A percentile compares a stretch with the other conserved stretches of the same genome.
Evolutionary conservation across 1,140 invertebrate species (phyloP).

Genomic region (Pygmarrhopalites habei): DNA sequence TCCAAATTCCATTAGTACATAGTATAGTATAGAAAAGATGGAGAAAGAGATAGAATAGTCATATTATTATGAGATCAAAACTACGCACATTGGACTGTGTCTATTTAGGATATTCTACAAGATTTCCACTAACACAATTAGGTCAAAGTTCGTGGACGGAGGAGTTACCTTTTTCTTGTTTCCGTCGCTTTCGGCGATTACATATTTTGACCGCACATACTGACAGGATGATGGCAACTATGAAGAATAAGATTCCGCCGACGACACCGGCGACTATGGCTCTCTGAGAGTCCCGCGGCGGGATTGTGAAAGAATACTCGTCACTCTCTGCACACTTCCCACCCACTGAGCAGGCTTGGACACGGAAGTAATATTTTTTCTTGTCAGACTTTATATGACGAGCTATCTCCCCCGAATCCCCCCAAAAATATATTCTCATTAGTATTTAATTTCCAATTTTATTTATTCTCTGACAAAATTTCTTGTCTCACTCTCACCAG

Average conservation of each 20-base stretch:
- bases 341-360: constrained; percentile 66
- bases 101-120: no score
- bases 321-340: constrained; percentile 46
- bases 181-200: constrained; percentile 89
- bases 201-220: constrained; percentile 95
- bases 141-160: no score
- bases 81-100: no score
- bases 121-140: no score
- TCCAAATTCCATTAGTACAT: not conserved
- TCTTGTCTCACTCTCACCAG: no score
- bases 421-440: no score
- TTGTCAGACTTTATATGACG: constrained; percentile 78
- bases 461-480: no score
- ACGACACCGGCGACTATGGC: constrained; percentile 88
- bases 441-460: no score
- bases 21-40: no score
- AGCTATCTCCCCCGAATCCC: no score
- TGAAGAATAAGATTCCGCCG: constrained; percentile 90
- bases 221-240: constrained; percentile 89
- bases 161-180: constrained; percentile 96
- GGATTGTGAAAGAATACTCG: constrained; percentile 76
- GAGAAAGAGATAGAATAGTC: constrained; percentile 1
- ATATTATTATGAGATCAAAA: no score
- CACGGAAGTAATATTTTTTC: constrained; percentile 81
- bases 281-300: constrained; percentile 80